Evolutionary conservation across 2,888 invertebrate species (phyloP), one percentile per base, ranked within the genome.

Genomic region (Melangyna quadrimaculata): DNA sequence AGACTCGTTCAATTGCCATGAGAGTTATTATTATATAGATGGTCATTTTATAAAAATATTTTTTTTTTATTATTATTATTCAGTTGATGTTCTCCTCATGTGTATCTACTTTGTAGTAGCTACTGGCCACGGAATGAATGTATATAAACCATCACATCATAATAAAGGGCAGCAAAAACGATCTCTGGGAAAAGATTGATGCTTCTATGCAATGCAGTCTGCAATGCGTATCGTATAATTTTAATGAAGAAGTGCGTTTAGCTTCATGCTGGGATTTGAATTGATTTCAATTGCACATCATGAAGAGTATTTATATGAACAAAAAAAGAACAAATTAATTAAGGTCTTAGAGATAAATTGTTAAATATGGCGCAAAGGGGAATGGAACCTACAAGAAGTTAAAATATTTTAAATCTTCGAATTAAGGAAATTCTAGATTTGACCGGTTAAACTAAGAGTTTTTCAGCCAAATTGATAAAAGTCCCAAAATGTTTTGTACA

Each of bases 1-100:
- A 80, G 80, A 77, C 65, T 72, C 55, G 61, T 72, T 80, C 80
- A 86, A 86, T 86, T 86, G 77, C 48, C 77, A 69, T 69, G 72
- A 80, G 80, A 86, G 72, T 77, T 69, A 77, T 77, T 80, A 77
- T 59, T 37, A 45, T n/a, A n/a, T n/a, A n/a, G n/a, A n/a, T 71
- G 71, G 32, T 43, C 77, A 72, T 77, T 57, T 77, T 65, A 63
- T 32, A 27, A 29, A 61, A 65, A 61, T 73, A 63, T 45, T 61
- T 53, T 78, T 65, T 32, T n/a, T n/a, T n/a, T n/a, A n/a, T n/a
- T n/a, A n/a, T n/a, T n/a, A n/a, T n/a, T 19, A 35, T 51, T 67
- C 10, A 29, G 12, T 53, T 53, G n/a, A 22, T 57, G 9, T 57
- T 37, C 22, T 22, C 14, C 7, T n/a, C 17, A 43, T 43, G 2